Conservation (phyloP, 2,888 invertebrate genomes). For the Petrolisthes manimaculis region DNA sequence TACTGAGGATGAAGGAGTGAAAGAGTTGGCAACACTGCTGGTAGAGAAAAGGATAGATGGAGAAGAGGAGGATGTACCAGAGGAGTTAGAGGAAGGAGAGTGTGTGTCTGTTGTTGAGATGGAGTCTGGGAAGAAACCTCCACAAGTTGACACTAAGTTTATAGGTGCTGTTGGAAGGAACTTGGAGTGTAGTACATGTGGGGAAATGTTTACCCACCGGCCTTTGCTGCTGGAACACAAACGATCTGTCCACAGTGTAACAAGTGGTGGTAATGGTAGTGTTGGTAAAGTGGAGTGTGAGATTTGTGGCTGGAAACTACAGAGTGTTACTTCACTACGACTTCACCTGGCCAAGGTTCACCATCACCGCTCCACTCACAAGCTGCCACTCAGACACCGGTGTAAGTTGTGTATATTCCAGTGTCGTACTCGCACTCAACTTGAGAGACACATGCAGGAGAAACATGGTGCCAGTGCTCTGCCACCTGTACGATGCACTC, state of each 20-base stretch:
- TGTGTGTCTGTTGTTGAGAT: no score
- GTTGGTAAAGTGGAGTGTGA: slow-evolving; percentile 44
- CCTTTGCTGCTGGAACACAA: slow-evolving; percentile 24
- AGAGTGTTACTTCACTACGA: slow-evolving; percentile 29
- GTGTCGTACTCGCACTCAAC: slow-evolving; percentile 28
- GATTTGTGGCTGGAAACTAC: slow-evolving; percentile 42
- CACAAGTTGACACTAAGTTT: not conserved
- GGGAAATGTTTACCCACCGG: slow-evolving; percentile 21
- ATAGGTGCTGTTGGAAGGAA: not conserved
- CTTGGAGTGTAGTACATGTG: slow-evolving; percentile 25
- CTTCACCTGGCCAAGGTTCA: slow-evolving; percentile 40
- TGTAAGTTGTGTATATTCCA: slow-evolving; percentile 43
- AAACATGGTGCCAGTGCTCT: slow-evolving; percentile 26
- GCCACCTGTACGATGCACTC: slow-evolving; percentile 34
- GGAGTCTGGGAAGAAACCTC: no score
- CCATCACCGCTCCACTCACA: slow-evolving; percentile 8
- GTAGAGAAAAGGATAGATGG: no score
- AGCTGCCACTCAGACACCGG: slow-evolving; percentile 24
- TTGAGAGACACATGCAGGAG: slow-evolving; percentile 47
- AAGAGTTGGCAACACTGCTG: no score
- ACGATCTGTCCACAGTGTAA: slow-evolving; percentile 16
- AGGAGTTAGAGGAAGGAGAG: not conserved
- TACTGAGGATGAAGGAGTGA: no score
- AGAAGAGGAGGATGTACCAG: not conserved
- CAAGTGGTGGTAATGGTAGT: not conserved